Evolutionary conservation across 2,888 invertebrate genomes (phyloP).

Genomic region (Microchrysa polita): DNA sequence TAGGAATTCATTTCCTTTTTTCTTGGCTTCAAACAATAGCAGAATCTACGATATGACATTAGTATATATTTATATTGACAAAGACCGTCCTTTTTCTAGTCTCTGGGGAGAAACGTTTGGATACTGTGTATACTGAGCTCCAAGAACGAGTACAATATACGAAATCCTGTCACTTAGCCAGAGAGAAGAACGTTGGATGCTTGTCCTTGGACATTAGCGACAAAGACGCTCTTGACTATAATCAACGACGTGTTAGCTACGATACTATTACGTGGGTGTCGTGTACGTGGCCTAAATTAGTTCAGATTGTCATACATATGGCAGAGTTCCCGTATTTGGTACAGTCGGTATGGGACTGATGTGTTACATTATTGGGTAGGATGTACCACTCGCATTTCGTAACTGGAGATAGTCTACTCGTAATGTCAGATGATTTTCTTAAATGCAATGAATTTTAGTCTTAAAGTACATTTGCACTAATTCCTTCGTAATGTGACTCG

Average conservation of each 20-base stretch:
- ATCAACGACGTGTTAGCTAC: background rate
- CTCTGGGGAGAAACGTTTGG: background rate
- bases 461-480: no score
- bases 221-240: background rate
- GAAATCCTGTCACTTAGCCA: no score
- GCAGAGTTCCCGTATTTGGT: background rate
- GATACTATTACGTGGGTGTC: background rate
- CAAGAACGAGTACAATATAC: no score
- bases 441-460: no score
- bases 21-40: background rate
- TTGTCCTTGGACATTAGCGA: background rate
- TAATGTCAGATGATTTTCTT: no score
- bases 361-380: background rate
- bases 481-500: no score
- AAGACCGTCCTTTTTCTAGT: background rate
- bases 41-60: background rate
- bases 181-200: background rate
- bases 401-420: no score
- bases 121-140: background rate
- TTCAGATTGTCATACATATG: slow-evolving; percentile 1
- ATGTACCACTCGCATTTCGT: no score
- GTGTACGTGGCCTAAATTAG: background rate
- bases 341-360: background rate
- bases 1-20: slow-evolving; percentile 19
- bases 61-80: slow-evolving; percentile 4